Evolutionary conservation across 1,140 invertebrate species (phyloP).

Genomic region (Bursaphelenchus mucronatus): DNA sequence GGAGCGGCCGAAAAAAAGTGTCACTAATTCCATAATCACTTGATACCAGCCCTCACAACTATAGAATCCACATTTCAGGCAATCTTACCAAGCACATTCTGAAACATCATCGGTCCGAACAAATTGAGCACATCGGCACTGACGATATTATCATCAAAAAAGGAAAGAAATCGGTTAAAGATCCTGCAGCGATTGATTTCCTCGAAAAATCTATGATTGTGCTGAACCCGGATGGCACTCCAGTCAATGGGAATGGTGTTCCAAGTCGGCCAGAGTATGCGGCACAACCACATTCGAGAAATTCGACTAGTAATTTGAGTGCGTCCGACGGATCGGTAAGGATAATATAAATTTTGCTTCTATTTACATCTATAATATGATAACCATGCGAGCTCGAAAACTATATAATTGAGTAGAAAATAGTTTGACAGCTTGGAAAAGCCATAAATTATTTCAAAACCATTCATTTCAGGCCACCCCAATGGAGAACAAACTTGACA

Average conservation of each 20-base stretch:
- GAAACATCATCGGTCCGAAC: slow-evolving; percentile 59
- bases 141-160: slow-evolving; percentile 61
- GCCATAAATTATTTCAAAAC: no score
- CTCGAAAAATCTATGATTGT: slow-evolving; percentile 60
- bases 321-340: no score
- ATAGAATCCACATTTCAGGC: slow-evolving; percentile 41
- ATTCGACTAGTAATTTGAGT: no score
- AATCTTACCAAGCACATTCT: slow-evolving; percentile 60
- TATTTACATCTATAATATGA: no score
- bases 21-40: slow-evolving; percentile 17
- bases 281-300: no score
- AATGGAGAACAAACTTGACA: slow-evolving; percentile 1
- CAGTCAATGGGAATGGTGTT: not conserved
- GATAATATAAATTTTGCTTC: no score
- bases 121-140: slow-evolving; percentile 56
- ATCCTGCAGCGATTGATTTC: slow-evolving; percentile 57
- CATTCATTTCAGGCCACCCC: not conserved
- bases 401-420: no score
- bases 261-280: no score
- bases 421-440: no score
- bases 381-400: no score
- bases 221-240: slow-evolving; percentile 23
- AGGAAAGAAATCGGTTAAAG: slow-evolving; percentile 57
- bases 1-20: slow-evolving; percentile 25
- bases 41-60: not conserved